Evolutionary conservation across 2,113 vertebrate species (phyloP), one percentile per base, ranked within the genome.

Genomic region (Gallinago undulata): DNA sequence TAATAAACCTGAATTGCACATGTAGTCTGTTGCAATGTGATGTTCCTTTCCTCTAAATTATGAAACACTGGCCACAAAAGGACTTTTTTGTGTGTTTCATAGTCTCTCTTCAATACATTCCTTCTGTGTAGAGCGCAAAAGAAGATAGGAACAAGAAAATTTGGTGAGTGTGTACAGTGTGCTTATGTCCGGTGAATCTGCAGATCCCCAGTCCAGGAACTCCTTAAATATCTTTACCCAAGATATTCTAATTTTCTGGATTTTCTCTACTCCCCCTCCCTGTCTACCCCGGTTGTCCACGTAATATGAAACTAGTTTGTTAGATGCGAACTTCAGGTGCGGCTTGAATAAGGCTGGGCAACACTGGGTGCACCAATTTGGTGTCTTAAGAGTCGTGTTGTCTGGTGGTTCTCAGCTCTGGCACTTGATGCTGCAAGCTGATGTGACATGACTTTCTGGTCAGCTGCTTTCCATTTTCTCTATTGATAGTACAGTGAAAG

Each of bases 1-100:
- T 90, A 94, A 94, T 60, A 83, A 82, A 94, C 69, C 62, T 79
- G 91, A 82, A 93, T 33, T 91, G 68, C 86, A 82, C 7, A 2
- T 53, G 41, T 93, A 69, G 31, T 79, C 74, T 82, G 51, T 72
- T 91, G 43, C 63, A 72, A 68, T 92, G 64, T 55, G 31, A 37
- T 41, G 24, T 73, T 73, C 43, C 41, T 59, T 75, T 73, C 66
- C 27, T 92, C 48, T 53, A 30, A 53, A 33, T 73, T 57, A 53
- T 21, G 33, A 35, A 56, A 51, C 28, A 19, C 3, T 69, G 53
- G 16, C 35, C 25, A n/a, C 53, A 59, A 35, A 12, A 41, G 24
- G 27, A 51, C 41, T 84, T 59, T 27, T 43, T 39, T 39, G 39
- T 27, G 25, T 24, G 19, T 31, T 60, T 18, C 25, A 39, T 21